A percentile compares a stretch with the other conserved stretches of the same genome.
phyloP scores from a whole-genome alignment of 2,888 invertebrate genomes.

The Metacarcinus magister region DNA sequence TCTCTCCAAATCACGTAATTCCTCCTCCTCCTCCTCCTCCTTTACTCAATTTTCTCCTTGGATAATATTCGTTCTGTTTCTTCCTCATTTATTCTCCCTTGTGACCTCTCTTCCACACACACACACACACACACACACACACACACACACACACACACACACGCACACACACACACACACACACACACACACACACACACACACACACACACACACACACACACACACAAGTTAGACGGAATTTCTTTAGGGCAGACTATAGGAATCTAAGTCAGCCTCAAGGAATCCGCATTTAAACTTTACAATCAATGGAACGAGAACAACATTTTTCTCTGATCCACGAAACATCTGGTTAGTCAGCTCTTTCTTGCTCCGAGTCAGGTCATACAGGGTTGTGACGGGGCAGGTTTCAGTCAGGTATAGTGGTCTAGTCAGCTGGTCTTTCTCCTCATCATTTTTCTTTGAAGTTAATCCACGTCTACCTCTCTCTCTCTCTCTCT shows the following conservation, averaged over 20 bases:
- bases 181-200: neutral
- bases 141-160: constrained; percentile 26
- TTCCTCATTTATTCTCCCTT: neutral
- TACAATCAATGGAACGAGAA: neutral
- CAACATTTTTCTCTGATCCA: neutral
- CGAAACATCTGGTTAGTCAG: constrained; percentile 3
- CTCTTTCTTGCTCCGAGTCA: neutral
- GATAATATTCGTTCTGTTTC: neutral
- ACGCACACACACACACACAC: constrained; percentile 9
- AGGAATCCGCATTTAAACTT: constrained; percentile 1
- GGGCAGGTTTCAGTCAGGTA: too few relatives aligned
- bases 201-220: too few relatives aligned
- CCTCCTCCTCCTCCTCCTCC: neutral
- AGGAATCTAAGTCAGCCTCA: neutral
- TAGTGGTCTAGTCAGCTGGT: too few relatives aligned
- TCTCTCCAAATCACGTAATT: neutral
- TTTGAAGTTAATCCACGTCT: too few relatives aligned
- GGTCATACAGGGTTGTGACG: too few relatives aligned
- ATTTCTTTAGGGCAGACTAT: too few relatives aligned
- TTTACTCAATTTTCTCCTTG: constrained; percentile 30
- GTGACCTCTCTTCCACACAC: neutral
- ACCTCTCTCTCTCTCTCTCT: too few relatives aligned
- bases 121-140: neutral
- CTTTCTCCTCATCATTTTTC: too few relatives aligned
- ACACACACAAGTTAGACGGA: too few relatives aligned